Evolutionary conservation across 2,888 invertebrate species (phyloP).

Genomic region (Pycnomerus fuliginosus): DNA sequence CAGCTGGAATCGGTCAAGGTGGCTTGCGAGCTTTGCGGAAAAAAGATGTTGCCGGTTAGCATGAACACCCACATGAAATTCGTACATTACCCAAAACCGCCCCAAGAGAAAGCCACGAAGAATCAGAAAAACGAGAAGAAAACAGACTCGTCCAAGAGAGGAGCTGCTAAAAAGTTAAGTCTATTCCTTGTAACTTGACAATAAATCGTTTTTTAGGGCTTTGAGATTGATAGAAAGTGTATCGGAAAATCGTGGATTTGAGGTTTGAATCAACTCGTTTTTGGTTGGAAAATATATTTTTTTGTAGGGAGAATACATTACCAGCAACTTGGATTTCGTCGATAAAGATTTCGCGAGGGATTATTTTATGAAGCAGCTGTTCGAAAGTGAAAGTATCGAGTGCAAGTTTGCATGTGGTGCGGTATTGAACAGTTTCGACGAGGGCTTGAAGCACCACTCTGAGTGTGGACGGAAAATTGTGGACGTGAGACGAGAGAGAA

Average conservation of each 20-base stretch:
- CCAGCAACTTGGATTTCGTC: slow-evolving; percentile 27
- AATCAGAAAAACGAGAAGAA: slow-evolving; percentile 8
- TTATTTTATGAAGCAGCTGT: slow-evolving; percentile 35
- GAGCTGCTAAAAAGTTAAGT: too few relatives aligned
- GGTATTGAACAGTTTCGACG: slow-evolving; percentile 33
- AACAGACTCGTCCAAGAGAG: too few relatives aligned
- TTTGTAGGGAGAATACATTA: slow-evolving; percentile 27
- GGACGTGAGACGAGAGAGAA: too few relatives aligned
- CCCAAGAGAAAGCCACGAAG: slow-evolving; percentile 16
- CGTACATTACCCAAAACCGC: slow-evolving; percentile 47
- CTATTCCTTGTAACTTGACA: too few relatives aligned
- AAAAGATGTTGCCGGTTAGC: slow-evolving; percentile 59
- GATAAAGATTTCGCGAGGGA: slow-evolving; percentile 25
- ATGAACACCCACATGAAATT: slow-evolving; percentile 59
- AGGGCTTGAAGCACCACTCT: slow-evolving; percentile 38
- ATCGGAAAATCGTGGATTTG: too few relatives aligned
- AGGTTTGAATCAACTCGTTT: too few relatives aligned
- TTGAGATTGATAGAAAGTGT: too few relatives aligned
- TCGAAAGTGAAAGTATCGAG: slow-evolving; percentile 32
- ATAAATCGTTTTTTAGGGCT: too few relatives aligned
- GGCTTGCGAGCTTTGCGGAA: slow-evolving; percentile 58
- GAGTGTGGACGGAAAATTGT: slow-evolving; percentile 41
- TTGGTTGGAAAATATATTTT: too few relatives aligned
- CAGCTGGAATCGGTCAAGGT: slow-evolving; percentile 55
- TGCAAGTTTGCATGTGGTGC: slow-evolving; percentile 48